These are phyloP conservation scores for Ceratitis capitata DNA, from an alignment of 1,140 invertebrate species.

Conservation along the genomic window DNA sequence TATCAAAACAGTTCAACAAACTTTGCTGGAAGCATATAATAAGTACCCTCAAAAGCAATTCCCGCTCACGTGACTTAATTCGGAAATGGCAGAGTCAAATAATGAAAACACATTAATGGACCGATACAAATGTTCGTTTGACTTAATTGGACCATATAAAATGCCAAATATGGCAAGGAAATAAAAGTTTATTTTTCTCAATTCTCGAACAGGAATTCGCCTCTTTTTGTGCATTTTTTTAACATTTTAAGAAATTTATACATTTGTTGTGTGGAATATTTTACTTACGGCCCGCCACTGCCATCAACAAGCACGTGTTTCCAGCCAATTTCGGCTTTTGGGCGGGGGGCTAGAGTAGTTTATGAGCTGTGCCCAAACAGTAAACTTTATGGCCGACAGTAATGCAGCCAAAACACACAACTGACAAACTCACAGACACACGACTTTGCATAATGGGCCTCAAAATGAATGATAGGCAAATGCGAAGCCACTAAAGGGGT, in stretches of 20 bases:
- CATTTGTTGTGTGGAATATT: background rate
- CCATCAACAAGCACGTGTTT: background rate
- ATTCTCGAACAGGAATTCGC: too few species aligned
- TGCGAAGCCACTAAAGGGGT: conserved; percentile 44
- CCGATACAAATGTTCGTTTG: background rate
- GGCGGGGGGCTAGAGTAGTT: background rate
- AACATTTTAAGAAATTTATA: background rate
- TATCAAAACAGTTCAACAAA: too few species aligned
- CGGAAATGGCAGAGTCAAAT: background rate
- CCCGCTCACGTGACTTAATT: background rate
- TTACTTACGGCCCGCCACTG: background rate
- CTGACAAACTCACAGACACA: background rate
- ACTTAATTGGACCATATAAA: background rate
- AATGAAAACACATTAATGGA: background rate
- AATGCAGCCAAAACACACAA: background rate
- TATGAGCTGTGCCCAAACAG: conserved; percentile 13
- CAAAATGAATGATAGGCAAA: conserved; percentile 39
- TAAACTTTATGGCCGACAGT: background rate
- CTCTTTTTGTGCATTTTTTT: background rate
- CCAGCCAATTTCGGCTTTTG: background rate
- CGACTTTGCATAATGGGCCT: background rate
- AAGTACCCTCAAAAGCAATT: background rate
- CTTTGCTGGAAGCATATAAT: too few species aligned
- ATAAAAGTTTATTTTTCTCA: background rate
- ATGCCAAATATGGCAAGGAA: background rate